Base-by-base conservation (phyloP, 2,797 vertebrate species). In the Apogon talboti region DNA sequence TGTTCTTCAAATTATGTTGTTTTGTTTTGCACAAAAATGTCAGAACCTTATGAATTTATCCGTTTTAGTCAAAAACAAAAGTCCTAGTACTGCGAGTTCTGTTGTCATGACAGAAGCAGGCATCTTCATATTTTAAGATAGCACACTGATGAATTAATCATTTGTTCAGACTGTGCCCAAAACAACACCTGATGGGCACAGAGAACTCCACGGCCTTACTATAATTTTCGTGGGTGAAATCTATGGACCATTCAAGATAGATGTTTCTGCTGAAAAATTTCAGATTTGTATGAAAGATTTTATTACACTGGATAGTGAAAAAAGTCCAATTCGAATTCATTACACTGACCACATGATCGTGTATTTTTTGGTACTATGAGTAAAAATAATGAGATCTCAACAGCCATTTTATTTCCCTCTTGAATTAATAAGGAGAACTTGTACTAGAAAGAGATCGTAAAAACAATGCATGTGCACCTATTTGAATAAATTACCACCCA, bases 111-210 rank as follows among this genome's bases (percentile, higher is more conserved):
- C 12, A 21, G 59, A 76, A 24, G 77, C 51, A 46, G 56, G 35
- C 66, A 71, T 51, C 63, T 81, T 78, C 66, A 78, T 70, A 83
- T 81, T 81, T 85, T 67, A 80, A 79, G 71, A 71, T 44, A 59
- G 66, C 56, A 24, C 51, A 44, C 4, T 47, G 61, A 86, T 85
- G 76, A 87, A 85, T 87, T 82, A 82, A 85, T 84, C 67, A 81
- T 78, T 49, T 18, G 57, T 37, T 28, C 61, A 66, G 66, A 59
- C 63, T 64, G 65, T 59, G 50, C 70, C 46, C 59, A 64, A 64
- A 66, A 82, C 66, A 71, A 66, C 49, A 74, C 48, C 60, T 76
- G n/a, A 80, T 69, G 65, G 70, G 57, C 50, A 35, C 58, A 47
- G 42, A 41, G 48, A 80, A 72, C 75, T 63, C 51, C 43, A 35